Base-by-base conservation (phyloP, 2,888 invertebrate genomes). In the Ariolimax columbianus region DNA sequence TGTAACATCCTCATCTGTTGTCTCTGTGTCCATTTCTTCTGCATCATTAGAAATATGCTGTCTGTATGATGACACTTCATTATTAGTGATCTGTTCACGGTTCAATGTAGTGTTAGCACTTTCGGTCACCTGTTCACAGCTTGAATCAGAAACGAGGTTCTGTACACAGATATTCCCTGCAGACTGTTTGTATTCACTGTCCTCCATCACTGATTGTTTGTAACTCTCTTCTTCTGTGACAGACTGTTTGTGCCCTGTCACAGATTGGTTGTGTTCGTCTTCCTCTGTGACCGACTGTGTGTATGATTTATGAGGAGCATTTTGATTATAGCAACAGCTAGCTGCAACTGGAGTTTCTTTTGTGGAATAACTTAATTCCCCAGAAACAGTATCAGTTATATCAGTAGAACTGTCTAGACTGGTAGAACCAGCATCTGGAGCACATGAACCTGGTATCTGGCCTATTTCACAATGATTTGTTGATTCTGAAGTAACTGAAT, bases 21-120 rank as follows among this genome's bases (percentile, higher is more conserved):
- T 40, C 33, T 68, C 83, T 3, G 77, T 68, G 23, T 83, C 84
- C 84, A 84, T 84, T 43, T 84, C 84, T 47, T 78, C 80, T 30
- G 36, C 38, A 59, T 75, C 73, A n/a, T 66, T 70, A 59, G 26
- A 23, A 17, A 47, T 72, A 30, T 40, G 30, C 30, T 84, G 84
- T 38, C 55, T 84, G 43, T 84, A 80, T 0, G 84, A 80, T n/a
- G 80, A 80, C 4, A 80, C 55, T 38, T 55, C 43, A 17, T 30
- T 55, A 17, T n/a, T 43, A 55, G 11, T n/a, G 17, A n/a, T 14
- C 33, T 81, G 81, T 7, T 70, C 3, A 72, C 55, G 36, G 33
- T 26, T 17, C 11, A 7, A 19, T 0, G 33, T 4, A 68, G 23
- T 1, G 26, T 40, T 30, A 36, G 26, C 38, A 6, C 17, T 51